Percentiles rank a stretch among this genome's conserved stretches.
phyloP scores from a whole-genome alignment of 2,888 invertebrate genomes.

The Caenorhabditis sp. region DNA sequence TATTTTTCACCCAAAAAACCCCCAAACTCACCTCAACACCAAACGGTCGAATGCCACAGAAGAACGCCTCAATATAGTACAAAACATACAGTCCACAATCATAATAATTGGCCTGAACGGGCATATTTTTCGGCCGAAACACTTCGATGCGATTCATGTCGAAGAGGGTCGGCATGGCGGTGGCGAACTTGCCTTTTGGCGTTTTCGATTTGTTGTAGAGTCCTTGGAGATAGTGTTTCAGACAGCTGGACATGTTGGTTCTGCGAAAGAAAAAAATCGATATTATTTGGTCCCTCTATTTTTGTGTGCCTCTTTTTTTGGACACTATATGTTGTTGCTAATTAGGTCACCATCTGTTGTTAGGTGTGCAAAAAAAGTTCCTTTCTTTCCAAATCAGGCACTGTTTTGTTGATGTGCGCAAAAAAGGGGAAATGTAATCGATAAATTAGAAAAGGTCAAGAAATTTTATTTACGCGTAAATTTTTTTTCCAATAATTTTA shows the following conservation, averaged over 20 bases:
- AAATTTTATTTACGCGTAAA: too few relatives aligned
- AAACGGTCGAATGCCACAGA: constrained; percentile 17
- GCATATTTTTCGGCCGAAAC: constrained; percentile 71
- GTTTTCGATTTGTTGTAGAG: constrained; percentile 12
- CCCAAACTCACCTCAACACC: constrained; percentile 11
- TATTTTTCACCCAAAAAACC: neutral
- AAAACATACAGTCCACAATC: constrained; percentile 95
- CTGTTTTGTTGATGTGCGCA: too few relatives aligned
- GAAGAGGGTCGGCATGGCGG: neutral
- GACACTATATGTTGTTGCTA: too few relatives aligned
- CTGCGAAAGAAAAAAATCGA: neutral
- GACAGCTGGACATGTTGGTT: constrained; percentile 11
- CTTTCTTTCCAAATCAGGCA: too few relatives aligned
- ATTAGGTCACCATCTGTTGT: too few relatives aligned
- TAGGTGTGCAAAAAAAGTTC: too few relatives aligned
- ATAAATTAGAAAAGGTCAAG: too few relatives aligned
- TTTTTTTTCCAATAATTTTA: too few relatives aligned
- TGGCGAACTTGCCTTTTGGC: constrained; percentile 2
- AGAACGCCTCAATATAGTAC: constrained; percentile 92
- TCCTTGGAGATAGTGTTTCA: constrained; percentile 6
- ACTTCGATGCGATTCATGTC: constrained; percentile 11
- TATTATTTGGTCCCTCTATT: neutral
- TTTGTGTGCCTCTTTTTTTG: too few relatives aligned
- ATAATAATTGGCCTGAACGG: constrained; percentile 95
- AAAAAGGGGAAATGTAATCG: too few relatives aligned